Percentiles rank a stretch among this genome's conserved stretches.
phyloP scores from a whole-genome alignment of 1,140 invertebrate species.

The Gonioctena quinquepunctata region DNA sequence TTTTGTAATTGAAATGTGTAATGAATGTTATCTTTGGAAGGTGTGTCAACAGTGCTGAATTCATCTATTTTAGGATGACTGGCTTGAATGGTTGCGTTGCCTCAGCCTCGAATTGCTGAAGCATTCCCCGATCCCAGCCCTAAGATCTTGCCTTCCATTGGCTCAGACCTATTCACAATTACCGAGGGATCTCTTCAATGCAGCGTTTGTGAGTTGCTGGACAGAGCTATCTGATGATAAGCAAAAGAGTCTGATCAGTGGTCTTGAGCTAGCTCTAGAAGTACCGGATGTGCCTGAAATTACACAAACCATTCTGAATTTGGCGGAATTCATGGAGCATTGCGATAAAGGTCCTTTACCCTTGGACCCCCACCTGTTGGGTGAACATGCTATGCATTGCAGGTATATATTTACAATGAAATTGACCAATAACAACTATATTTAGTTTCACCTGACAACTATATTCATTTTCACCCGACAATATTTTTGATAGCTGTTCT shows the following conservation, averaged over 20 bases:
- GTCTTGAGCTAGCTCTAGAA: constrained; percentile 85
- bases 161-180: constrained; percentile 94
- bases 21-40: too few relatives aligned
- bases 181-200: constrained; percentile 95
- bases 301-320: constrained; percentile 95
- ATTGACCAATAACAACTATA: too few relatives aligned
- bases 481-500: too few relatives aligned
- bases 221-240: constrained; percentile 84
- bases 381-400: constrained; percentile 81
- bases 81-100: constrained; percentile 94
- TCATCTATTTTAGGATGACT: constrained; percentile 86
- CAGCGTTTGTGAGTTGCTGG: constrained; percentile 99
- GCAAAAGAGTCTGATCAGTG: constrained; percentile 85
- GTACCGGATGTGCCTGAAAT: constrained; percentile 95
- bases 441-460: too few relatives aligned
- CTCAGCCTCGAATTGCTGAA: constrained; percentile 93
- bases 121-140: constrained; percentile 91
- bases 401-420: constrained; percentile 64
- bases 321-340: constrained; percentile 99
- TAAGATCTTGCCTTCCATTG: constrained; percentile 88
- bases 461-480: too few relatives aligned
- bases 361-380: constrained; percentile 80
- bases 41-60: too few relatives aligned
- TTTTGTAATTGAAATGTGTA: too few relatives aligned
- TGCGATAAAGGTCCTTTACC: constrained; percentile 96